These are phyloP conservation scores for Spondyliosoma cantharus DNA, from an alignment of 2,797 vertebrate species.

Conservation along the genomic window DNA sequence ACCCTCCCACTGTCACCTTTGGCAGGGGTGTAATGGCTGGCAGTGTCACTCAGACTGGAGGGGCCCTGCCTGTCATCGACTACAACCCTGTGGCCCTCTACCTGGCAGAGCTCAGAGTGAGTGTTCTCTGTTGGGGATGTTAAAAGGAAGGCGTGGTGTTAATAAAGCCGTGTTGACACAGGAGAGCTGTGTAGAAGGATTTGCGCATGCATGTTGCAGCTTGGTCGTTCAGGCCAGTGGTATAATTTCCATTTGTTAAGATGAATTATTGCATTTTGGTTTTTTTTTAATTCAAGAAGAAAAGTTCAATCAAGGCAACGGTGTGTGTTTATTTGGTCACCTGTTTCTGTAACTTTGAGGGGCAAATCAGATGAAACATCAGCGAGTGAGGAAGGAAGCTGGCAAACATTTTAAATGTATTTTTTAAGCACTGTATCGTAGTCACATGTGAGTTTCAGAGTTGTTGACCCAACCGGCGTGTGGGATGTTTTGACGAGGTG, in stretches of 20 bases:
- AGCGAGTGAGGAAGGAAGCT: no score
- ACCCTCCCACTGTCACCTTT: conserved; percentile 82
- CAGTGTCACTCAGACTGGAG: conserved; percentile 32
- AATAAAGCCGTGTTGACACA: not conserved
- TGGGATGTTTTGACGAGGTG: no score
- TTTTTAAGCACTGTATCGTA: no score
- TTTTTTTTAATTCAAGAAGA: no score
- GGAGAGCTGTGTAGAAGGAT: not conserved
- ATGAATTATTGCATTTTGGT: no score
- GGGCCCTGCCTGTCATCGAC: conserved; percentile 89
- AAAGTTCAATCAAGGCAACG: no score
- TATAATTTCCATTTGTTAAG: not conserved
- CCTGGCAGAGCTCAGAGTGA: conserved; percentile 90
- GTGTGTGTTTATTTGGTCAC: no score
- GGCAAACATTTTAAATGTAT: no score
- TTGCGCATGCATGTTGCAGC: conserved; percentile 13
- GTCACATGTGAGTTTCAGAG: no score
- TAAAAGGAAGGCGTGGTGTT: conserved; percentile 11
- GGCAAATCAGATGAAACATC: no score
- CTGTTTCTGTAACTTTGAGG: no score
- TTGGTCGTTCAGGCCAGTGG: not conserved
- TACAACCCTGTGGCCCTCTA: conserved; percentile 92
- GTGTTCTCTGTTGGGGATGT: conserved; percentile 45
- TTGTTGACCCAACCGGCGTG: no score
- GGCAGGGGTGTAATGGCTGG: conserved; percentile 80